phyloP scores from a whole-genome alignment of 2,113 vertebrate species.

The Poeciliopsis turrubarensis region DNA sequence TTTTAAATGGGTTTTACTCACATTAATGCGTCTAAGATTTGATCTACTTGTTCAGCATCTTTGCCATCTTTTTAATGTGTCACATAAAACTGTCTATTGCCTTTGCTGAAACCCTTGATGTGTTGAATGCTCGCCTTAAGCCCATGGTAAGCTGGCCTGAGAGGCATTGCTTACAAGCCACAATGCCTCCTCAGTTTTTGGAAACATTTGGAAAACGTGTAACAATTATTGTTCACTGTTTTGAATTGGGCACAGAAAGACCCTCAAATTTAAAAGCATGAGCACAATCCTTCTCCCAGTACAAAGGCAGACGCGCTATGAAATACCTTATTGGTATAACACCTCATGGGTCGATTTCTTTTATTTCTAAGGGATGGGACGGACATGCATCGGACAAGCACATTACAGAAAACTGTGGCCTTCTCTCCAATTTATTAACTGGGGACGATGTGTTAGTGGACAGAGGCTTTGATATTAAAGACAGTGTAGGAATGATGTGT shows the following conservation, averaged over 20 bases:
- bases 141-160: too few relatives aligned
- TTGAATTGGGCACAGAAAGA: background rate
- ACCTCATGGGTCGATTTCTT: background rate
- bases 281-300: background rate
- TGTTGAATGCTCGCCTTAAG: background rate
- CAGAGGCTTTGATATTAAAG: constrained; percentile 1
- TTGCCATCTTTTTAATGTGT: too few relatives aligned
- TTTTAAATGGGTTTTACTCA: constrained; percentile 2
- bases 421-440: background rate
- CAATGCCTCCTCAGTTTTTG: background rate
- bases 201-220: too few relatives aligned
- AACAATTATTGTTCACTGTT: background rate
- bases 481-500: background rate
- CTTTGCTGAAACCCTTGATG: background rate
- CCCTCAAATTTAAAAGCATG: constrained; percentile 11
- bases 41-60: background rate
- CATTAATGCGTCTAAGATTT: background rate
- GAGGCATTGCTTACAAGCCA: background rate
- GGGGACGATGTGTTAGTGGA: constrained; percentile 3
- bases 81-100: background rate
- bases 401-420: constrained; percentile 12
- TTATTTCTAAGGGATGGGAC: constrained; percentile 7
- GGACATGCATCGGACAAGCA: constrained; percentile 1
- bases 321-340: too few relatives aligned
- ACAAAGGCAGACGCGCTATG: background rate